Conservation (phyloP, 2,888 invertebrate genomes). For the Nebria brevicollis region DNA sequence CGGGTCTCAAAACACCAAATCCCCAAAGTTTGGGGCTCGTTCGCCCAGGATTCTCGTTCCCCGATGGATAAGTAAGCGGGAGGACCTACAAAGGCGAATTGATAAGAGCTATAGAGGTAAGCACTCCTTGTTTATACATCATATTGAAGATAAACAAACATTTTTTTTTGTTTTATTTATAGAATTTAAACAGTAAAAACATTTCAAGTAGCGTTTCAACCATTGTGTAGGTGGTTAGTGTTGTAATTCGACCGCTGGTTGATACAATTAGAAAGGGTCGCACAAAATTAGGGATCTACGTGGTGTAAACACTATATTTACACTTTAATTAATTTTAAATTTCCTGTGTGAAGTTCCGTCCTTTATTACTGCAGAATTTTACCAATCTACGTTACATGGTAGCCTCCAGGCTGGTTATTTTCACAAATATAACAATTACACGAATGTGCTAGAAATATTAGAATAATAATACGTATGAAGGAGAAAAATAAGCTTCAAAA, state of each 20-base stretch:
- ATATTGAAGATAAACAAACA: background rate
- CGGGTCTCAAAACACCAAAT: conserved; percentile 11
- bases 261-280: conserved; percentile 6
- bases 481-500: no score
- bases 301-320: background rate
- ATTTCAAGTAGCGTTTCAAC: no score
- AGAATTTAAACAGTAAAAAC: no score
- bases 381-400: background rate
- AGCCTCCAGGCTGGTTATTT: background rate
- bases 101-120: conserved; percentile 18
- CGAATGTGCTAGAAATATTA: no score
- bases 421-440: background rate
- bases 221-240: background rate
- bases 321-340: conserved; percentile 13
- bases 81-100: conserved; percentile 16
- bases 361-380: background rate
- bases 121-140: background rate
- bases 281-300: conserved; percentile 9
- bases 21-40: conserved; percentile 15
- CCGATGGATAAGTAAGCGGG: conserved; percentile 17
- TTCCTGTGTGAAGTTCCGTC: conserved; percentile 8
- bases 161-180: no score
- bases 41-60: conserved; percentile 2
- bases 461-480: no score
- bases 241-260: conserved; percentile 4